Percentiles rank a stretch among this genome's conserved stretches.
phyloP scores from a whole-genome alignment of 2,888 invertebrate species.

The Chloromyia formosa region DNA sequence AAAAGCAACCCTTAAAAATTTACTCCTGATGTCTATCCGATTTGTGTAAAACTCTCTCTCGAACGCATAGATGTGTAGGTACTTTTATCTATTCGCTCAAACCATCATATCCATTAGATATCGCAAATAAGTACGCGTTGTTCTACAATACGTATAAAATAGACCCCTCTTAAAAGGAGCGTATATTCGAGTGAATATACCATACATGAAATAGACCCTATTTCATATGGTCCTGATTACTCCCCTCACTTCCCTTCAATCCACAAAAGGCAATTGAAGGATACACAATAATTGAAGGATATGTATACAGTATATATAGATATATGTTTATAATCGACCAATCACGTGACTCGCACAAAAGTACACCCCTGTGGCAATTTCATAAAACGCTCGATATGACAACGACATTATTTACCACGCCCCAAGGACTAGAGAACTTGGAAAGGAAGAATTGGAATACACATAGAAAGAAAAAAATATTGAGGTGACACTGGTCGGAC shows the following conservation, averaged over 20 bases:
- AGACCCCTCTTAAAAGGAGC: not conserved
- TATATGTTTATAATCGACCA: conserved; percentile 38
- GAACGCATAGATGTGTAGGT: not conserved
- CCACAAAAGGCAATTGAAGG: too few relatives aligned
- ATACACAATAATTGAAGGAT: too few relatives aligned
- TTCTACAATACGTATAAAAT: not conserved
- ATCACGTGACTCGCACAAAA: conserved; percentile 36
- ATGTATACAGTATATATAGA: not conserved
- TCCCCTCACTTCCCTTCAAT: too few relatives aligned
- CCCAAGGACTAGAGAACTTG: conserved; percentile 36
- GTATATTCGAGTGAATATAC: too few relatives aligned
- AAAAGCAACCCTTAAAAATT: conserved; percentile 36
- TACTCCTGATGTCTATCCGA: conserved; percentile 13
- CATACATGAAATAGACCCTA: too few relatives aligned
- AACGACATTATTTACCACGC: conserved; percentile 50
- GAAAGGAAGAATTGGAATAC: too few relatives aligned
- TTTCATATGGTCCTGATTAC: too few relatives aligned
- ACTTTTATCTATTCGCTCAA: too few relatives aligned
- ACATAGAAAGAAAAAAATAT: too few relatives aligned
- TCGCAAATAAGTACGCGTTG: not conserved
- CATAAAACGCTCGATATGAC: conserved; percentile 34
- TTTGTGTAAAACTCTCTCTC: conserved; percentile 2
- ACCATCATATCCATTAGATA: conserved; percentile 13
- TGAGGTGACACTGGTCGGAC: too few relatives aligned
- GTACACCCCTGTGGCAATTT: conserved; percentile 27